These are phyloP conservation scores for Phymatocera aterrima DNA, from an alignment of 2,888 invertebrate genomes.

Conservation along the genomic window DNA sequence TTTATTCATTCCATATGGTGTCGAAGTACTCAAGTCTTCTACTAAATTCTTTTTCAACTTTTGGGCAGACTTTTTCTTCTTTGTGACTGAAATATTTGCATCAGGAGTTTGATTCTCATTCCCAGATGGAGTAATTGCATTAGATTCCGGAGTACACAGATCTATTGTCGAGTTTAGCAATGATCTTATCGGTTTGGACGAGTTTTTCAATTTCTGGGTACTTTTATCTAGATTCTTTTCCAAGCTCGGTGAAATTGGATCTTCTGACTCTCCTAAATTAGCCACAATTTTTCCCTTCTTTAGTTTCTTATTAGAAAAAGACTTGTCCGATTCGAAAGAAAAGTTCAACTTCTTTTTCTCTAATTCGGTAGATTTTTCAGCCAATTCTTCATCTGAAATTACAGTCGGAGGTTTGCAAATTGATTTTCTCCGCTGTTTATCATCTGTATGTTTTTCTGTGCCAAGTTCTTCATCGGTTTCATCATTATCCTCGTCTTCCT, in stretches of 20 bases:
- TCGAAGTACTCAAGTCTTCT: background rate
- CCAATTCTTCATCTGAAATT: background rate
- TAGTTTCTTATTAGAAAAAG: background rate
- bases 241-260: no score
- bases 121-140: background rate
- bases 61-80: background rate
- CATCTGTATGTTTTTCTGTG: background rate
- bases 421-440: background rate
- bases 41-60: constrained; percentile 12
- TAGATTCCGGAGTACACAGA: constrained; percentile 13
- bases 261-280: background rate
- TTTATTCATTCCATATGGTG: background rate
- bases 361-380: background rate
- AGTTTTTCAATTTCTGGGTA: background rate
- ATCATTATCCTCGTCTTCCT: constrained; percentile 46
- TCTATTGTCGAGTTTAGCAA: background rate
- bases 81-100: background rate
- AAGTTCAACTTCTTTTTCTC: background rate
- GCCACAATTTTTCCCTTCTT: background rate
- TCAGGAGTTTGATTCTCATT: background rate
- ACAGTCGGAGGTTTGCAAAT: background rate
- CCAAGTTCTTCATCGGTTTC: constrained; percentile 26
- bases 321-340: background rate
- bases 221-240: background rate
- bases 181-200: background rate